A percentile compares a stretch with the other conserved stretches of the same genome.
phyloP scores from a whole-genome alignment of 2,113 vertebrate species.

The Chascanopsetta lugubris region DNA sequence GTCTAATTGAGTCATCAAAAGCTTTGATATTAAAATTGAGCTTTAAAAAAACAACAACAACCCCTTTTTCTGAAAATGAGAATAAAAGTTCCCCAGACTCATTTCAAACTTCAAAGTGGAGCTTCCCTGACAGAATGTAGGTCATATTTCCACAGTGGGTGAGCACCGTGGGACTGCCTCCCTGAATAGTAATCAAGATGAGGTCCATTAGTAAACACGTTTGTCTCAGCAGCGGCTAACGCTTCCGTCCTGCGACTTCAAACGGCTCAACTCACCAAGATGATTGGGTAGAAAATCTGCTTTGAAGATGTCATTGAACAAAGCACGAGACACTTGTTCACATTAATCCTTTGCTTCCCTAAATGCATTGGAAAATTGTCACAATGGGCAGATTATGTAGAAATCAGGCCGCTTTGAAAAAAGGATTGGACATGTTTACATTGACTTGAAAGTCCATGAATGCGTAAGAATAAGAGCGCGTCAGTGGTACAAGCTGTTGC shows the following conservation, averaged over 20 bases:
- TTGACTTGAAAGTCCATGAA: not conserved
- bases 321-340: conserved; percentile 22
- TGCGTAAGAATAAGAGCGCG: not conserved
- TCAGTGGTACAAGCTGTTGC: not conserved
- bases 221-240: conserved; percentile 60
- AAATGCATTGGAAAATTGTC: conserved; percentile 9
- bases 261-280: conserved; percentile 21
- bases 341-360: conserved; percentile 22
- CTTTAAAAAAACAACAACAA: conserved; percentile 42
- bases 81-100: conserved; percentile 75
- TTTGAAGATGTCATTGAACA: conserved; percentile 28
- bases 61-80: conserved; percentile 57
- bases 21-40: conserved; percentile 68
- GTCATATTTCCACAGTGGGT: conserved; percentile 82
- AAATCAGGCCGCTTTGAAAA: not conserved
- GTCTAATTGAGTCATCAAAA: conserved; percentile 63
- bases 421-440: not conserved
- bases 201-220: conserved; percentile 79
- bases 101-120: conserved; percentile 84
- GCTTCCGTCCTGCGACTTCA: conserved; percentile 33
- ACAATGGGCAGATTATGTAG: not conserved
- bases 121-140: conserved; percentile 78
- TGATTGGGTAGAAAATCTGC: not conserved
- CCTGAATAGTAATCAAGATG: conserved; percentile 83
- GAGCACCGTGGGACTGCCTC: conserved; percentile 76